Conservation (phyloP, 2,888 invertebrate genomes). For the Sialis lutaria region DNA sequence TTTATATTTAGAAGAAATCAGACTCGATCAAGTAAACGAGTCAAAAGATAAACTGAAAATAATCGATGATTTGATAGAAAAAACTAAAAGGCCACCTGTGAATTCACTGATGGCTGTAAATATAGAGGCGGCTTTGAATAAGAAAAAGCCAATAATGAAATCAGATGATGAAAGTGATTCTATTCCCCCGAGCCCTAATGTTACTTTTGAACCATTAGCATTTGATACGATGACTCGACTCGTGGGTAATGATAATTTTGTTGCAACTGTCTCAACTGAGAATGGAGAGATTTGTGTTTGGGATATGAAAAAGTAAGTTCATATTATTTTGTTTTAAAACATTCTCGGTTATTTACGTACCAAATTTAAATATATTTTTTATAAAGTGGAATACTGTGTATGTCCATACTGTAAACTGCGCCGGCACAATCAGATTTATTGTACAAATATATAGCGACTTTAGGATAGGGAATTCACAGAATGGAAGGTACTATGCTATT, state of each 20-base stretch:
- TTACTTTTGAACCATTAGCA: slow-evolving; percentile 20
- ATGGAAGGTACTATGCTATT: no score
- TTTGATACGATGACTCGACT: slow-evolving; percentile 45
- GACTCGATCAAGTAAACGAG: slow-evolving; percentile 17
- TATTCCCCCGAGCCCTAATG: slow-evolving; percentile 8
- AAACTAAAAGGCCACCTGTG: slow-evolving; percentile 34
- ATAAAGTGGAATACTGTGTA: no score
- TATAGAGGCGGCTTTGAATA: slow-evolving; percentile 14
- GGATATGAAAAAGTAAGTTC: slow-evolving; percentile 43
- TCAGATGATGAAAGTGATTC: slow-evolving; percentile 9
- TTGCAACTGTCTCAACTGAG: slow-evolving; percentile 57
- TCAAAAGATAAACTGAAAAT: slow-evolving; percentile 14
- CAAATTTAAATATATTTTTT: no score
- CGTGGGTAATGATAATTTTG: slow-evolving; percentile 47
- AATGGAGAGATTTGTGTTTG: slow-evolving; percentile 66
- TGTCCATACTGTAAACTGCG: no score
- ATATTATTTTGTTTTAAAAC: background rate
- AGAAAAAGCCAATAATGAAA: slow-evolving; percentile 4
- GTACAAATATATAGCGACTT: no score
- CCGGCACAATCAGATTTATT: no score
- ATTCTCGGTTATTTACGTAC: no score
- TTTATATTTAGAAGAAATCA: slow-evolving; percentile 26
- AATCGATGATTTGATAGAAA: slow-evolving; percentile 26
- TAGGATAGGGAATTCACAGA: no score
- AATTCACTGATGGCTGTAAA: slow-evolving; percentile 41